Conservation (phyloP, 1,140 invertebrate genomes). For the Hestina assimilis region DNA sequence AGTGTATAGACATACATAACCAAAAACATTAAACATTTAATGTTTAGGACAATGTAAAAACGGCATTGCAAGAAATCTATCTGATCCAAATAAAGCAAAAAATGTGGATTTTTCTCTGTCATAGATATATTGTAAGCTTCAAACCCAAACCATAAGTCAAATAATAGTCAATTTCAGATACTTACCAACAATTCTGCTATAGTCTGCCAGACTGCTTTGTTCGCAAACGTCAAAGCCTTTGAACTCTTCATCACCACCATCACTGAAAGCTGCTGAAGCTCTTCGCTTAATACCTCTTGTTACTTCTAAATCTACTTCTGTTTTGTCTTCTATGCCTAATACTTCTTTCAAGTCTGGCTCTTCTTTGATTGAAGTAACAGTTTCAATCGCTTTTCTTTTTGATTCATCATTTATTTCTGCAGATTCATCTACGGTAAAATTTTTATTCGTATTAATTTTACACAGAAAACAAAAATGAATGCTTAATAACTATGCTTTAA, state of each 20-base stretch:
- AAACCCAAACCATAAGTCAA: too few relatives aligned
- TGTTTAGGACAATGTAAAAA: too few relatives aligned
- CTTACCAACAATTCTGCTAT: slow-evolving; percentile 56
- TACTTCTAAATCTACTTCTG: slow-evolving; percentile 18
- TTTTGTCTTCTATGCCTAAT: slow-evolving; percentile 1
- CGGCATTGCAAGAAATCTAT: too few relatives aligned
- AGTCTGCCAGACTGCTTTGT: slow-evolving; percentile 37
- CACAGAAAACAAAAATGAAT: too few relatives aligned
- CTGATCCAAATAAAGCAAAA: too few relatives aligned
- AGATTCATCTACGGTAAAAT: neutral
- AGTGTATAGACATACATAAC: too few relatives aligned
- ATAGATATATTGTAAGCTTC: too few relatives aligned
- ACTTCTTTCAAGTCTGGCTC: neutral
- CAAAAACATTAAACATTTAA: too few relatives aligned
- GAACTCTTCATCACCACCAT: slow-evolving; percentile 53
- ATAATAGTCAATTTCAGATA: neutral
- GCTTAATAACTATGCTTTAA: too few relatives aligned
- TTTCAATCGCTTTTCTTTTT: neutral
- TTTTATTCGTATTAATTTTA: too few relatives aligned
- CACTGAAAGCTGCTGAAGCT: slow-evolving; percentile 58
- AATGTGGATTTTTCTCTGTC: too few relatives aligned
- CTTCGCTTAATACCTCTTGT: slow-evolving; percentile 50
- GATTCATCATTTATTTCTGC: neutral
- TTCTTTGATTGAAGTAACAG: neutral
- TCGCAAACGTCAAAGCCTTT: slow-evolving; percentile 55